Base-by-base conservation (phyloP, 2,113 vertebrate species). In the Oreocharis arfaki region DNA sequence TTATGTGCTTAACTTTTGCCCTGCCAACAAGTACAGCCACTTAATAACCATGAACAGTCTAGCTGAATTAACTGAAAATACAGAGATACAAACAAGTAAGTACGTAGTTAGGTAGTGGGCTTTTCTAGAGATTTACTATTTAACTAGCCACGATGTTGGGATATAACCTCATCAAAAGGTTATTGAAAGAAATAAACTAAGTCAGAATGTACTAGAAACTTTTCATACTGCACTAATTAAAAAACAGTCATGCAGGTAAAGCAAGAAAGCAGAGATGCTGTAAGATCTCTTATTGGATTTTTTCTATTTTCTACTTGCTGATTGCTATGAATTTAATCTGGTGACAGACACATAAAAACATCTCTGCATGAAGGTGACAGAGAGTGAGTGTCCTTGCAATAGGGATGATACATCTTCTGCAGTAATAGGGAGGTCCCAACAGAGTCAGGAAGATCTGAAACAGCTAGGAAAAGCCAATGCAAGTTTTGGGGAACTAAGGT, bases 1-100 rank as follows among this genome's bases (percentile, higher is more conserved):
- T 80, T 52, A 56, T 21, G 37, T 59, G 69, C 47, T 87, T 93
- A 96, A 91, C 59, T 89, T 95, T n/a, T 77, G 67, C 82, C 47
- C 47, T 80, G 32, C 23, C 44, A 87, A 75, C 56, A 80, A 80
- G 41, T 60, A 42, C 19, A 50, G 21, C 10, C 50, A 44, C 37
- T 93, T 68, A 71, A 61, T 42, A 71, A 78, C 20, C 33, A 59
- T 20, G 17, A 86, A 30, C 5, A 65, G 23, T 35, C 23, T 23
- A 42, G 32, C 3, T 52, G 55, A 78, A 84, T 70, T 92, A 50
- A 70, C 22, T 39, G n/a, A 28, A 65, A 88, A 53, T 28, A 55
- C 4, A 56, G 78, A 81, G 33, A 69, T 27, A 47, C 13, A 32
- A 57, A 61, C 22, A 79, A 17, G 4, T n/a, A 78, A 50, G 9